Conservation (phyloP, 2,113 vertebrate species). For the Xiphias gladius region DNA sequence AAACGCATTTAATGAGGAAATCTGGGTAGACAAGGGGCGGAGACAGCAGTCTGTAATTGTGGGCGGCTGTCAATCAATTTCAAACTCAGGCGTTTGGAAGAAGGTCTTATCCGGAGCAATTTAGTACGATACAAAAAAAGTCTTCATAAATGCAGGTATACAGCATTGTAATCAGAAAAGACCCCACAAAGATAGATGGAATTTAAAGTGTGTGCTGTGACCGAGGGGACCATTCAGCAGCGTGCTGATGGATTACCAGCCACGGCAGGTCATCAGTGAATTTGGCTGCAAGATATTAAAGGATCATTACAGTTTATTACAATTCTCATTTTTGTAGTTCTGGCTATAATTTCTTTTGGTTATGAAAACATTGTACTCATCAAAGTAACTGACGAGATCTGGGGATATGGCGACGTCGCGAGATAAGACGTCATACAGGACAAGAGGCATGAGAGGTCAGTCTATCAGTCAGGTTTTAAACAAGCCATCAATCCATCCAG, state of each 20-base stretch:
- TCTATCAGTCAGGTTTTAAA: not conserved
- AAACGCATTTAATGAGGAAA: conserved; percentile 62
- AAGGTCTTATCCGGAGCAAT: not conserved
- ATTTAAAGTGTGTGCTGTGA: not conserved
- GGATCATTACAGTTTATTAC: not conserved
- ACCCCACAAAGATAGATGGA: not conserved
- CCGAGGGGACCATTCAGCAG: not conserved
- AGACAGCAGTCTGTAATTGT: conserved; percentile 19
- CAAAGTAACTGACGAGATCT: not conserved
- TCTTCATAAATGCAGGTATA: not conserved
- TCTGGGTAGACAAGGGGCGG: conserved; percentile 46
- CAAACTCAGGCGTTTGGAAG: conserved; percentile 1
- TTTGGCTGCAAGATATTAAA: not conserved
- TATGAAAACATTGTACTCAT: not conserved
- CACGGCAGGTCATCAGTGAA: not conserved
- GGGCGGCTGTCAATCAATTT: conserved; percentile 53
- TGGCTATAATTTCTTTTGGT: not conserved
- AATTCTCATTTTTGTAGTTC: not conserved
- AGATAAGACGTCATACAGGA: not conserved
- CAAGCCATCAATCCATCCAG: too few relatives aligned
- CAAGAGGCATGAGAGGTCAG: not conserved
- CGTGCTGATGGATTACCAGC: not conserved
- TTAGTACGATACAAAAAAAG: not conserved
- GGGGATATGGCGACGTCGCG: not conserved
- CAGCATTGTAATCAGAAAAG: not conserved